phyloP scores from a whole-genome alignment of 2,888 invertebrate species.

The Bugula neritina region DNA sequence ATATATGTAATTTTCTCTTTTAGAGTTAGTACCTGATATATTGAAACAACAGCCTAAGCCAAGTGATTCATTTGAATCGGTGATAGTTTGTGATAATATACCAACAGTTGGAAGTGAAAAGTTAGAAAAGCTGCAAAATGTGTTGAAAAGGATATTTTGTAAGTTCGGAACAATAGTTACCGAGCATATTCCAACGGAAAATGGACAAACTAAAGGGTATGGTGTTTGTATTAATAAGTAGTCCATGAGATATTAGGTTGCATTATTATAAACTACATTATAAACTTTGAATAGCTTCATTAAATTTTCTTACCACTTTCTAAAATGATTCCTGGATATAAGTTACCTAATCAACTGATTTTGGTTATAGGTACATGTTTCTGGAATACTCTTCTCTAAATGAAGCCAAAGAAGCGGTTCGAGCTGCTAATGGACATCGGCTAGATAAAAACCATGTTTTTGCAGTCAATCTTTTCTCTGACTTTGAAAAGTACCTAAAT shows the following conservation, averaged over 20 bases:
- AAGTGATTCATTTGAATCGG: conserved; percentile 90
- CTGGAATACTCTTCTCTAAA: conserved; percentile 79
- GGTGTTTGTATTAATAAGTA: conserved; percentile 32
- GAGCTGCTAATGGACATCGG: conserved; percentile 81
- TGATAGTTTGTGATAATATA: conserved; percentile 91
- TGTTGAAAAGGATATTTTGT: conserved; percentile 82
- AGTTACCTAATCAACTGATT: too few relatives aligned
- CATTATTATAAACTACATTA: too few relatives aligned
- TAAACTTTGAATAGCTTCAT: too few relatives aligned
- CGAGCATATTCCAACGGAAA: conserved; percentile 77
- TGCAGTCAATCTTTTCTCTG: conserved; percentile 85
- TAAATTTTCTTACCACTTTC: too few relatives aligned
- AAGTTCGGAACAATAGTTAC: conserved; percentile 80
- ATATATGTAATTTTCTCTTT: conserved; percentile 42
- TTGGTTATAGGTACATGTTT: conserved; percentile 67
- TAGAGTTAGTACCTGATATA: conserved; percentile 87
- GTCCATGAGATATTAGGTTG: too few relatives aligned
- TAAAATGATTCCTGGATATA: too few relatives aligned
- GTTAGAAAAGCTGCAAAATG: conserved; percentile 82
- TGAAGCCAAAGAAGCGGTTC: conserved; percentile 82
- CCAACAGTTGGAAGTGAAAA: conserved; percentile 87
- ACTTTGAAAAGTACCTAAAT: conserved; percentile 86
- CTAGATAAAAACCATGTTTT: conserved; percentile 93
- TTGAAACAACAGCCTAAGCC: conserved; percentile 82
- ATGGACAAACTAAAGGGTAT: conserved; percentile 76